Evolutionary conservation across 2,797 vertebrate species (phyloP).

Genomic region (Pipistrellus nathusii): DNA sequence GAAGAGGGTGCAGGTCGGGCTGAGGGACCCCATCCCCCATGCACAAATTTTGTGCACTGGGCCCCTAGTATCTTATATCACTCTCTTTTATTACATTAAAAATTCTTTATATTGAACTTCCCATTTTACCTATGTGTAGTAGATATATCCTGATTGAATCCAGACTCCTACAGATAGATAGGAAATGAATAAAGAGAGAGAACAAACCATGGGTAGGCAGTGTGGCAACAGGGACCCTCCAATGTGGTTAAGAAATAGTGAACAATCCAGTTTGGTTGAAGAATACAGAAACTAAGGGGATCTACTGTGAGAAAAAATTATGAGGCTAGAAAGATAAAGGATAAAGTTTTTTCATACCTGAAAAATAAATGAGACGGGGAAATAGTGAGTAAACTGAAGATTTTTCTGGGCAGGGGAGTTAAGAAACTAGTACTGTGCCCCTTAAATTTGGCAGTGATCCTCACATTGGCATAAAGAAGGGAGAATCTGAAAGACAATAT

Average conservation of each 20-base stretch:
- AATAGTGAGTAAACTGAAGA: neutral
- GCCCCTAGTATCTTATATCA: neutral
- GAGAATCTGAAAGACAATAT: neutral
- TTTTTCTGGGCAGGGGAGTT: neutral
- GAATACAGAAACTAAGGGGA: neutral
- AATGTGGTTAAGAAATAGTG: neutral
- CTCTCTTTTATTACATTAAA: constrained; percentile 1
- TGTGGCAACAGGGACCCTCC: neutral
- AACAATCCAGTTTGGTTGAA: neutral
- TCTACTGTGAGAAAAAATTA: neutral
- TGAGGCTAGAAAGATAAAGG: constrained; percentile 5
- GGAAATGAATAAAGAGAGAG: neutral
- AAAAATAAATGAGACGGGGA: neutral
- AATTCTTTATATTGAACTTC: neutral
- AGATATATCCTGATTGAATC: neutral
- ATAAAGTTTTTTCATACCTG: neutral
- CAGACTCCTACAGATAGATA: neutral
- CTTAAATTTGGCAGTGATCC: neutral
- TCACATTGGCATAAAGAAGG: neutral
- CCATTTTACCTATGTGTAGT: neutral
- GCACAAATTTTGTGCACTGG: too few species aligned
- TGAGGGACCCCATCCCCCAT: too few species aligned
- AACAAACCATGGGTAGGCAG: neutral
- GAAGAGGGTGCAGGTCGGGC: too few species aligned
- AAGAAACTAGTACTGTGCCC: neutral